Percentiles rank a stretch among this genome's conserved stretches.
phyloP scores from a whole-genome alignment of 1,140 invertebrate species.

The Neodiprion lecontei region DNA sequence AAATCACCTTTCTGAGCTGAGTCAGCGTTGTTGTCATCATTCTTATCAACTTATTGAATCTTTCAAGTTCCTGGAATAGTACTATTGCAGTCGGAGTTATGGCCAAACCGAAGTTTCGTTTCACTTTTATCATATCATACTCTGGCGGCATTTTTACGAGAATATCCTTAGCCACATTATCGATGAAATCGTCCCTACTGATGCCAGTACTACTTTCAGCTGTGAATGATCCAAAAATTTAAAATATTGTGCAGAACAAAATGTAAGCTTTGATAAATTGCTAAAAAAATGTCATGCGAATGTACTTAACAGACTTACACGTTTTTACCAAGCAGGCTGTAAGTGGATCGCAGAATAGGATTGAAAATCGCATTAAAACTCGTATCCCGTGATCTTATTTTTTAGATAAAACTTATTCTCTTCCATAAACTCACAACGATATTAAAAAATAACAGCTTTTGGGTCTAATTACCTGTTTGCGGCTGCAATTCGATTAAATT shows the following conservation, averaged over 20 bases:
- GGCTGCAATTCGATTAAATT: slow-evolving; percentile 87
- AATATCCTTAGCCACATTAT: slow-evolving; percentile 78
- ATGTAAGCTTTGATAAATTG: not conserved
- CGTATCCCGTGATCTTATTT: not conserved
- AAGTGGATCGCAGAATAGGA: not conserved
- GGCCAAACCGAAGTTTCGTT: slow-evolving; percentile 76
- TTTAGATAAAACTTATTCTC: too few species aligned
- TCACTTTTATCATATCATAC: slow-evolving; percentile 81
- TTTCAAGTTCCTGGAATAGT: slow-evolving; percentile 86
- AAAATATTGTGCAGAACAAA: slow-evolving; percentile 10
- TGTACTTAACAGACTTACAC: slow-evolving; percentile 10
- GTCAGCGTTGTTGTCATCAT: slow-evolving; percentile 75
- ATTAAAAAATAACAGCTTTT: not conserved
- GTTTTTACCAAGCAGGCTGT: slow-evolving; percentile 8
- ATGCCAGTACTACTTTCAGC: slow-evolving; percentile 66
- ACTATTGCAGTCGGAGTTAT: slow-evolving; percentile 85
- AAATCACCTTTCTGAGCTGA: slow-evolving; percentile 73
- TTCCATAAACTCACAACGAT: not conserved
- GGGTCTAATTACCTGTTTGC: slow-evolving; percentile 71
- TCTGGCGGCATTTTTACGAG: slow-evolving; percentile 74
- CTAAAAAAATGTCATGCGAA: not conserved
- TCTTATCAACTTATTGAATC: slow-evolving; percentile 82
- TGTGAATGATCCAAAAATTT: slow-evolving; percentile 33
- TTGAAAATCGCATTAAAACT: not conserved
- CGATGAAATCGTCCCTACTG: slow-evolving; percentile 83